Evolutionary conservation across 2,113 vertebrate genomes (phyloP).

Genomic region (Varanus komodoensis): DNA sequence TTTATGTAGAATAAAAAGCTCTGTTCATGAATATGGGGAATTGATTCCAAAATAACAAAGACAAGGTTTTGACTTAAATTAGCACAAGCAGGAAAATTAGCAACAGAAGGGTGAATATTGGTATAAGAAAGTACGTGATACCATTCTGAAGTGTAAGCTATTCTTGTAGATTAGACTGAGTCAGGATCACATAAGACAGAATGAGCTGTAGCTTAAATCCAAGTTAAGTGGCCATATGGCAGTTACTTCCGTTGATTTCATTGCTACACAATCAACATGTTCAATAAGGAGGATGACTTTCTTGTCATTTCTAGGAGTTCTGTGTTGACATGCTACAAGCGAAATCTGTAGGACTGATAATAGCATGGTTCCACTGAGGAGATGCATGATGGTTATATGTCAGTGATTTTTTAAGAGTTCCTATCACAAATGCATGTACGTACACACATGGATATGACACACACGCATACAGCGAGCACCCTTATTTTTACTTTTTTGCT

Average conservation of each 20-base stretch:
- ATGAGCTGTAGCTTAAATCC: not conserved
- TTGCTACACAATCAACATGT: not conserved
- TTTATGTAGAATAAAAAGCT: conserved; percentile 31
- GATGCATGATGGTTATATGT: not conserved
- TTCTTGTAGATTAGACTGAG: not conserved
- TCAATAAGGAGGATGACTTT: not conserved
- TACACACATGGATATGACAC: not conserved
- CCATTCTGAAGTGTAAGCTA: conserved; percentile 11
- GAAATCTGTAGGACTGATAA: not conserved
- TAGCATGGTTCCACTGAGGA: not conserved
- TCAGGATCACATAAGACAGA: not conserved
- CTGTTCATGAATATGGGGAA: conserved; percentile 25
- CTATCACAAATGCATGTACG: not conserved
- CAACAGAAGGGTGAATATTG: conserved; percentile 36
- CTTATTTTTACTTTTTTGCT: not conserved
- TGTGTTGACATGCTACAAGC: not conserved
- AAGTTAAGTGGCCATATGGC: not conserved
- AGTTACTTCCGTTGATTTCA: not conserved
- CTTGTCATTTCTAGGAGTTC: conserved; percentile 1
- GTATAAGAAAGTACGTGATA: not conserved
- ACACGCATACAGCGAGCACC: not conserved
- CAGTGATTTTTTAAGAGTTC: not conserved
- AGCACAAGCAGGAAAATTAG: conserved; percentile 36
- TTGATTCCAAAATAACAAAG: not conserved
- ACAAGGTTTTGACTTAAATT: conserved; percentile 29